Evolutionary conservation across 2,113 vertebrate genomes (phyloP).

Genomic region (Hippopotamus amphibius): DNA sequence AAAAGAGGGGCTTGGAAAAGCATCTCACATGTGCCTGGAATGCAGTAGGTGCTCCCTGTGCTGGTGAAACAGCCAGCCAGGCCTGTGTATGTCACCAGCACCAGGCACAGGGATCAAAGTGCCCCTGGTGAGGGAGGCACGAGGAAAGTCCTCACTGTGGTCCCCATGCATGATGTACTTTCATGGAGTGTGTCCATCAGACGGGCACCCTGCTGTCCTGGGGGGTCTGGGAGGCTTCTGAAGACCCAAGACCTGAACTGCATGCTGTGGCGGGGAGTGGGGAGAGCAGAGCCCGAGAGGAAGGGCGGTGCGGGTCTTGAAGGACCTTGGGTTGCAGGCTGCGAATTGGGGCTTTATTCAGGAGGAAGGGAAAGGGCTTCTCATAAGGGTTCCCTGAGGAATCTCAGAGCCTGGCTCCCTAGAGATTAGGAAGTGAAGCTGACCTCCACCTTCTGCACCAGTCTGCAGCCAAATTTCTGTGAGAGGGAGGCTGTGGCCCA

Average conservation of each 20-base stretch:
- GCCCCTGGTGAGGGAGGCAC: background rate
- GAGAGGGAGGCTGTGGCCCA: background rate
- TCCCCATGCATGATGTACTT: accelerated
- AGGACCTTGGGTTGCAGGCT: background rate
- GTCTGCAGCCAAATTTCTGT: background rate
- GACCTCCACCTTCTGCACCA: too few relatives aligned
- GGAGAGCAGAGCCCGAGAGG: background rate
- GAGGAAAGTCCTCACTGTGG: accelerated
- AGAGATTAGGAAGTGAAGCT: background rate
- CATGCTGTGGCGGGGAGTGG: accelerated
- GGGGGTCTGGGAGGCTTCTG: background rate
- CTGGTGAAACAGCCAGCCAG: background rate
- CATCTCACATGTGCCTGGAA: background rate
- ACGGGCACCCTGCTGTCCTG: background rate
- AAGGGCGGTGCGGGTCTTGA: background rate
- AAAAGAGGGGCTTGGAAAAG: background rate
- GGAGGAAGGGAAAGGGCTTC: background rate
- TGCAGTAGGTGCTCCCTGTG: background rate
- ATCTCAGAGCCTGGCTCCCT: background rate
- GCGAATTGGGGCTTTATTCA: background rate
- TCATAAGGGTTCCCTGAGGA: background rate
- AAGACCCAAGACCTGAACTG: background rate
- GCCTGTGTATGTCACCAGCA: background rate
- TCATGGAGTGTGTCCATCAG: background rate
- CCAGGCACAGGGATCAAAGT: background rate